These are phyloP conservation scores for Cryptocephalus moraei DNA, from an alignment of 2,888 invertebrate species.

Conservation along the genomic window DNA sequence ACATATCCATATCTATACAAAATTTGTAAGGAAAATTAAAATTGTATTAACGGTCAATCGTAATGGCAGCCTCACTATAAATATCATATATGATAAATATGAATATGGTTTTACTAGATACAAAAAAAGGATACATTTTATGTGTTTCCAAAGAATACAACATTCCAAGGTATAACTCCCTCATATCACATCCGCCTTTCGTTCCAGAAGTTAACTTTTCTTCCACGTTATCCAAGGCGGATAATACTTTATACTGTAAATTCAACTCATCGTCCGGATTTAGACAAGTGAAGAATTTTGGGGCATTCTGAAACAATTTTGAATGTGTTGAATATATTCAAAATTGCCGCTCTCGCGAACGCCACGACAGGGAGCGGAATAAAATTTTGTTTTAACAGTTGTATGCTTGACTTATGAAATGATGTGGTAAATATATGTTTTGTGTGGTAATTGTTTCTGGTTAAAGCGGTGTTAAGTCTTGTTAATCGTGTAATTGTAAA, in stretches of 20 bases:
- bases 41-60: slow-evolving; percentile 3
- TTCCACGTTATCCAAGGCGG: slow-evolving; percentile 82
- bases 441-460: too few relatives aligned
- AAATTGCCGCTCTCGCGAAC: too few relatives aligned
- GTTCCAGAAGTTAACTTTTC: slow-evolving; percentile 59
- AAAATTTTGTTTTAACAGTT: too few relatives aligned
- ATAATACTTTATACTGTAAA: slow-evolving; percentile 89
- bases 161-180: slow-evolving; percentile 85
- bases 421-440: too few relatives aligned
- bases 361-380: too few relatives aligned
- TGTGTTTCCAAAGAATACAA: slow-evolving; percentile 91
- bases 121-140: slow-evolving; percentile 64
- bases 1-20: slow-evolving; percentile 80
- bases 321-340: background rate
- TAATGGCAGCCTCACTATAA: too few relatives aligned
- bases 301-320: slow-evolving; percentile 66
- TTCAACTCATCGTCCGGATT: slow-evolving; percentile 76
- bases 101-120: background rate
- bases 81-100: background rate
- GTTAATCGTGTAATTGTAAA: too few relatives aligned
- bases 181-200: slow-evolving; percentile 60
- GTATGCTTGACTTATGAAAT: too few relatives aligned
- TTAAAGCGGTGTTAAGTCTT: too few relatives aligned
- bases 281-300: slow-evolving; percentile 71
- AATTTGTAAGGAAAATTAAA: slow-evolving; percentile 2